A percentile compares a stretch with the other conserved stretches of the same genome.
Conservation (phyloP, 1,140 invertebrate genomes). For the Nymphalis io region DNA sequence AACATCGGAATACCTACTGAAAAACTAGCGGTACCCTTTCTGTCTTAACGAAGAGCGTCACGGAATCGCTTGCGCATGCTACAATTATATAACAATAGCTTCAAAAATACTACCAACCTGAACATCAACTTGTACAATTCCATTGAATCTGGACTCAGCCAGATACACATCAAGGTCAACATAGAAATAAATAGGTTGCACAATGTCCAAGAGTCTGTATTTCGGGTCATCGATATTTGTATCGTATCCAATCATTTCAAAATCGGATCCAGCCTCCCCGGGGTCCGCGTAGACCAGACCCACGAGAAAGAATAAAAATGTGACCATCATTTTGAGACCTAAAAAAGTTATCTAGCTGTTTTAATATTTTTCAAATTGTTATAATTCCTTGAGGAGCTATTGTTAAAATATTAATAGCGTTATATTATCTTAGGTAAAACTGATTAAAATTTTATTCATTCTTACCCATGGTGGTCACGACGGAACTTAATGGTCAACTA, state of each 20-base stretch:
- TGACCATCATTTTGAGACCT: constrained; percentile 51
- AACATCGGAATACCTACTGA: too few relatives aligned
- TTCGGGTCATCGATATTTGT: constrained; percentile 62
- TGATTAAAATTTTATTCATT: background rate
- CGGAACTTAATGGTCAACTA: constrained; percentile 51
- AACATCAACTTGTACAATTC: constrained; percentile 52
- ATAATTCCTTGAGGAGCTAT: too few relatives aligned
- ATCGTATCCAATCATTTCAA: constrained; percentile 50
- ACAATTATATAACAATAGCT: background rate
- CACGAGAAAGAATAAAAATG: constrained; percentile 44
- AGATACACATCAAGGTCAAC: constrained; percentile 67
- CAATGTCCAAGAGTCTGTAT: constrained; percentile 57
- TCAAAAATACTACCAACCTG: constrained; percentile 45
- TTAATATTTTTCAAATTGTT: too few relatives aligned
- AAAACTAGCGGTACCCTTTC: too few relatives aligned
- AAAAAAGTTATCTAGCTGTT: constrained; percentile 29
- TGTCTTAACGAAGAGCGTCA: too few relatives aligned
- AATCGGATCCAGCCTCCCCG: constrained; percentile 49
- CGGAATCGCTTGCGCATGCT: too few relatives aligned
- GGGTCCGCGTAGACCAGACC: constrained; percentile 47
- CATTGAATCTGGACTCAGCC: constrained; percentile 57
- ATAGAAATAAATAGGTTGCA: constrained; percentile 52
- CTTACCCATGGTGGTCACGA: constrained; percentile 59
- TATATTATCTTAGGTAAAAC: too few relatives aligned
- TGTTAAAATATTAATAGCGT: too few relatives aligned